phyloP scores from a whole-genome alignment of 2,888 invertebrate species.

The Deladenus siricidicola region DNA sequence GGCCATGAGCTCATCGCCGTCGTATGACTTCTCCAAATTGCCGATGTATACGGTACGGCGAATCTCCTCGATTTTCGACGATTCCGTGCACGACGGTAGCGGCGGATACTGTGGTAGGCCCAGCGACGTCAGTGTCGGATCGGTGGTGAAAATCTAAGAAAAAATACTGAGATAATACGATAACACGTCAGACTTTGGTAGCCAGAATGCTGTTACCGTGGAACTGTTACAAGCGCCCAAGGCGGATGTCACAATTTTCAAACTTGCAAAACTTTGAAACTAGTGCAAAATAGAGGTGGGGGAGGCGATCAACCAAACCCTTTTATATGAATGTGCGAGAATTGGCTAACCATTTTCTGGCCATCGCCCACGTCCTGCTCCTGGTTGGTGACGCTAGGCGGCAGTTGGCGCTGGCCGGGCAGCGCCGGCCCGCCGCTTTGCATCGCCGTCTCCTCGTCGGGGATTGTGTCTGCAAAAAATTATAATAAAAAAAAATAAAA shows the following conservation, averaged over 20 bases:
- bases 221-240: too few species aligned
- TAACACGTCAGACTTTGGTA: too few species aligned
- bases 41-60: conserved; percentile 80
- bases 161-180: too few species aligned
- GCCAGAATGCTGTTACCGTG: too few species aligned
- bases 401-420: conserved; percentile 61
- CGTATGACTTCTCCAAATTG: conserved; percentile 61
- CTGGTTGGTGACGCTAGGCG: conserved; percentile 79
- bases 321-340: too few species aligned
- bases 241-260: too few species aligned
- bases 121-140: conserved; percentile 69
- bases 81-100: conserved; percentile 66
- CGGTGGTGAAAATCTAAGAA: conserved; percentile 77
- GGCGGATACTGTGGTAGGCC: conserved; percentile 84
- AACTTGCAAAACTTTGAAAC: too few species aligned
- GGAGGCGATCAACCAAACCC: too few species aligned
- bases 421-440: conserved; percentile 80
- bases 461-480: conserved; percentile 68
- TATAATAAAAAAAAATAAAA: too few species aligned
- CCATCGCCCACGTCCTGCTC: conserved; percentile 49
- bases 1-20: conserved; percentile 74
- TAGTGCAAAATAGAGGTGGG: too few species aligned
- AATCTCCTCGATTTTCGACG: conserved; percentile 73
- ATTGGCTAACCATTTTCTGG: conserved; percentile 41
- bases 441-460: conserved; percentile 85